Conservation (phyloP, 1,140 invertebrate species). For the Wasmannia auropunctata region DNA sequence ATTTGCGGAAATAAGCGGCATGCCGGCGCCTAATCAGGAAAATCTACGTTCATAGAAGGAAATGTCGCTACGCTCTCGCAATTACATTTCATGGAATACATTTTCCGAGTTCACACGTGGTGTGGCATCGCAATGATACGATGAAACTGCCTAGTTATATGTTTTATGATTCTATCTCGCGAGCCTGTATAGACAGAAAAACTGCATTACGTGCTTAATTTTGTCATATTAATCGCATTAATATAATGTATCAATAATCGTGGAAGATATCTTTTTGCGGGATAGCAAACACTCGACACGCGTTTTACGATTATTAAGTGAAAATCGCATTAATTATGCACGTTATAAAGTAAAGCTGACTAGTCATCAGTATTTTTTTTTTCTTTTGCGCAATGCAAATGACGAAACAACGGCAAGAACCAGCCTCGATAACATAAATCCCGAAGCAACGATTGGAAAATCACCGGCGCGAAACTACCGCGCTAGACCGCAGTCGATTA, state of each 20-base stretch:
- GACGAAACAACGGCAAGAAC: conserved; percentile 23
- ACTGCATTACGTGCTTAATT: not conserved
- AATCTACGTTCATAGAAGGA: conserved; percentile 7
- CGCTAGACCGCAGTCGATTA: conserved; percentile 53
- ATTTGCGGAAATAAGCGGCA: conserved; percentile 45
- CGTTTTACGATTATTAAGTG: not conserved
- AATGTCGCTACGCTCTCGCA: conserved; percentile 37
- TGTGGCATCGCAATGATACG: conserved; percentile 9
- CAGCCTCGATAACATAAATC: conserved; percentile 39
- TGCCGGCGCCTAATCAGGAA: conserved; percentile 41
- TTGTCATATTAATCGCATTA: not conserved
- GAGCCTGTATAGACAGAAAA: not conserved
- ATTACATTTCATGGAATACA: conserved; percentile 47
- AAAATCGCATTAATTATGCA: conserved; percentile 1
- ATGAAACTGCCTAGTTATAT: conserved; percentile 10
- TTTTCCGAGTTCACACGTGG: not conserved
- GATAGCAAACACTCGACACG: not conserved
- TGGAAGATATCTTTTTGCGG: not conserved
- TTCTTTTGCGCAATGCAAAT: conserved; percentile 31
- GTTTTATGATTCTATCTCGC: not conserved
- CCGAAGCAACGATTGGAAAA: conserved; percentile 52
- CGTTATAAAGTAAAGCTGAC: not conserved
- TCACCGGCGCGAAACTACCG: conserved; percentile 40
- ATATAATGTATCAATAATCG: not conserved
- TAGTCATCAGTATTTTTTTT: conserved; percentile 25